phyloP scores from a whole-genome alignment of 2,888 invertebrate genomes.

The Prenolepis imparis region DNA sequence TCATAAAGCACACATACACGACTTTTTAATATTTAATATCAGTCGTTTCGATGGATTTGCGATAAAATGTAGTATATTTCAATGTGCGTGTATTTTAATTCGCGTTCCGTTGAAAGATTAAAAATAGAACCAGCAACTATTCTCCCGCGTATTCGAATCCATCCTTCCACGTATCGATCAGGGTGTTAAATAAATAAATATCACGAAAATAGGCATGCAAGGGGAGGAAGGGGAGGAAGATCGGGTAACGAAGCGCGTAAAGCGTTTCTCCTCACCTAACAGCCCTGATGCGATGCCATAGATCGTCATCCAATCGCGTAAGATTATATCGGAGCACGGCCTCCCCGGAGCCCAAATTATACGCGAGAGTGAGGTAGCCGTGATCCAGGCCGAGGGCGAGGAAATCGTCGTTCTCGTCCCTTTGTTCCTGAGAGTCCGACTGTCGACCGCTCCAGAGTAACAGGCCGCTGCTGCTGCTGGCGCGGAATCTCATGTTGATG shows the following conservation, averaged over 20 bases:
- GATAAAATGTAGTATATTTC: not conserved
- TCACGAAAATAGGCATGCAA: constrained; percentile 27
- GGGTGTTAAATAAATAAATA: constrained; percentile 34
- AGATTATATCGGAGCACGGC: constrained; percentile 94
- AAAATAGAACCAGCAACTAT: not conserved
- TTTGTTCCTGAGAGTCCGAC: constrained; percentile 85
- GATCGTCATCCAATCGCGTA: constrained; percentile 95
- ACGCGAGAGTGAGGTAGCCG: constrained; percentile 92
- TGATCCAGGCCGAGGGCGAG: constrained; percentile 94
- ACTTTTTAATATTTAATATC: not conserved
- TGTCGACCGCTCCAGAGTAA: constrained; percentile 94
- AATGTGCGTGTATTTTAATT: not conserved
- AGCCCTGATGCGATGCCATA: constrained; percentile 93
- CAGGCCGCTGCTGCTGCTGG: constrained; percentile 91
- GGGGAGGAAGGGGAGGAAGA: not conserved
- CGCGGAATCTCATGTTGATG: constrained; percentile 95
- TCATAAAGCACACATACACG: not conserved
- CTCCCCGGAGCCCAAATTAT: constrained; percentile 95
- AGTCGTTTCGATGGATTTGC: not conserved
- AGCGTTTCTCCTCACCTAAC: constrained; percentile 88
- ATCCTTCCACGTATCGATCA: not conserved
- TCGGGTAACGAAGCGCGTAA: constrained; percentile 22
- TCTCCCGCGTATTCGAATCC: not conserved
- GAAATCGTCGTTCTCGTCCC: constrained; percentile 91
- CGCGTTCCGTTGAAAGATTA: not conserved